Percentiles rank a stretch among this genome's conserved stretches.
Conservation (phyloP, 1,140 invertebrate genomes). For the Manduca sexta region DNA sequence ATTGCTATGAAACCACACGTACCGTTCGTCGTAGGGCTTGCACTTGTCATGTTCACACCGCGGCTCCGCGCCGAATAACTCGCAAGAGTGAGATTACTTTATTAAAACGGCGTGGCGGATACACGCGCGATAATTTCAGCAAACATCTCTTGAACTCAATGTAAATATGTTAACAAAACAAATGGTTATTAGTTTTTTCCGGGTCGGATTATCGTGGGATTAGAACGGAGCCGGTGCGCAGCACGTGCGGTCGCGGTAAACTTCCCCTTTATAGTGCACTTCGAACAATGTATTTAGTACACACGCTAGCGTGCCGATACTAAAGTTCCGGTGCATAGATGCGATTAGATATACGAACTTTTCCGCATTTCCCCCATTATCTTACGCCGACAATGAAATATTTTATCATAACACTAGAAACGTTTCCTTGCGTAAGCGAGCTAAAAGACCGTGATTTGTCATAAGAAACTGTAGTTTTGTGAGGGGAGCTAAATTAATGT, state of each 20-base stretch:
- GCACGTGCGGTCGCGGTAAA: constrained; percentile 45
- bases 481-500: constrained; percentile 16
- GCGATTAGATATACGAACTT: constrained; percentile 28
- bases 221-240: constrained; percentile 26
- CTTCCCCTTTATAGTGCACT: constrained; percentile 14
- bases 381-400: constrained; percentile 25
- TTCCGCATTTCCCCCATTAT: constrained; percentile 29
- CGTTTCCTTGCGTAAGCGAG: constrained; percentile 22
- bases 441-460: constrained; percentile 17
- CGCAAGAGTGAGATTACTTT: constrained; percentile 35
- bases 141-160: constrained; percentile 40
- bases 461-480: constrained; percentile 23
- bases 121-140: constrained; percentile 40
- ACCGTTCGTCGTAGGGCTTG: constrained; percentile 30
- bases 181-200: constrained; percentile 58
- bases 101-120: constrained; percentile 44
- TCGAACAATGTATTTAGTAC: constrained; percentile 27
- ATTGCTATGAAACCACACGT: constrained; percentile 24
- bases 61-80: constrained; percentile 30
- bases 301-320: constrained; percentile 16
- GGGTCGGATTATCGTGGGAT: constrained; percentile 57
- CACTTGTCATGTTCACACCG: constrained; percentile 7
- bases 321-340: constrained; percentile 28
- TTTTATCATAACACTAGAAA: constrained; percentile 29
- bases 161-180: constrained; percentile 50